These are phyloP conservation scores for Tromatobia lineatoria DNA, from an alignment of 2,888 invertebrate genomes.

Conservation along the genomic window DNA sequence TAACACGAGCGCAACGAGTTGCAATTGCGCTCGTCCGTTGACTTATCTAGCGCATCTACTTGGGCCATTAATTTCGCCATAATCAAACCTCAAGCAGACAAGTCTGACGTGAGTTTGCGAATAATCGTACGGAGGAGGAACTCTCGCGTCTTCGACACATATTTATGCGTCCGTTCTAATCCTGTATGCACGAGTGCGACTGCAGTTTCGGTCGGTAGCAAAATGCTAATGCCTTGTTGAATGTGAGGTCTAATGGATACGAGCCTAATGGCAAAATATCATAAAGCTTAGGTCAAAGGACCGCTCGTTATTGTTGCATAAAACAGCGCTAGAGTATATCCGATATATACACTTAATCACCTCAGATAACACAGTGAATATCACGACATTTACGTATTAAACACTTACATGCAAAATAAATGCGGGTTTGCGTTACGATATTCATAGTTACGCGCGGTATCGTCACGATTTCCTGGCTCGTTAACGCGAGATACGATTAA, in stretches of 20 bases:
- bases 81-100: slow-evolving; percentile 32
- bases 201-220: slow-evolving; percentile 23
- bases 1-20: slow-evolving; percentile 47
- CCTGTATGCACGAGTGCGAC: slow-evolving; percentile 40
- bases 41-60: slow-evolving; percentile 50
- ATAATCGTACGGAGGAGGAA: slow-evolving; percentile 49
- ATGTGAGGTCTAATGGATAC: background rate
- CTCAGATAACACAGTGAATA: slow-evolving; percentile 8
- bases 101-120: slow-evolving; percentile 27
- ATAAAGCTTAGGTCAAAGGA: slow-evolving; percentile 5
- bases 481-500: slow-evolving; percentile 46
- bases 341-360: slow-evolving; percentile 7
- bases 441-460: slow-evolving; percentile 39
- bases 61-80: slow-evolving; percentile 42
- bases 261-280: slow-evolving; percentile 16
- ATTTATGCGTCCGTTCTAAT: slow-evolving; percentile 68
- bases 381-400: slow-evolving; percentile 2
- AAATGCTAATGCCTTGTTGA: slow-evolving; percentile 17
- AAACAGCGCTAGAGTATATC: background rate
- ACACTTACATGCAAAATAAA: background rate
- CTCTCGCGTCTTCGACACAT: slow-evolving; percentile 54
- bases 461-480: slow-evolving; percentile 42
- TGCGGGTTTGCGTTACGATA: background rate
- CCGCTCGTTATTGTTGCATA: background rate
- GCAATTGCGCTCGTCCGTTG: slow-evolving; percentile 65